Percentiles rank a stretch among this genome's conserved stretches.
These are phyloP conservation scores for Chelonus formosanus DNA, from an alignment of 2,888 invertebrate species.

Conservation along the genomic window DNA sequence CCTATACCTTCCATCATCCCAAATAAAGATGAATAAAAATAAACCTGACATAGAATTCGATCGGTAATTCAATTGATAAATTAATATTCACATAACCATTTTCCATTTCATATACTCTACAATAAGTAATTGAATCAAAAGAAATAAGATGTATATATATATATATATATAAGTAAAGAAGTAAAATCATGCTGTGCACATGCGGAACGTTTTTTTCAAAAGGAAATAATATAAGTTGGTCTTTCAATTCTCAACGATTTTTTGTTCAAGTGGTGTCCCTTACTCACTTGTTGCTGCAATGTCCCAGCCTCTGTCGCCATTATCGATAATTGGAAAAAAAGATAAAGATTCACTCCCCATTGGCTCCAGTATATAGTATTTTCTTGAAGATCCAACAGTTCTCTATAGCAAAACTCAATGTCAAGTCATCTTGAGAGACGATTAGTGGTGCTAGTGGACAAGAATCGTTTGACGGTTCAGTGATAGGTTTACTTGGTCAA, in stretches of 20 bases:
- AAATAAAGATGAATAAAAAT: no score
- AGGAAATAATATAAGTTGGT: slow-evolving; percentile 3
- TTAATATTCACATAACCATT: no score
- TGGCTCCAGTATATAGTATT: slow-evolving; percentile 4
- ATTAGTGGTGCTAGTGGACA: slow-evolving; percentile 3
- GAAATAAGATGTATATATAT: no score
- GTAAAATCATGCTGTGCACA: neutral
- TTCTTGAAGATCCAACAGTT: slow-evolving; percentile 4
- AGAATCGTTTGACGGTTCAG: slow-evolving; percentile 1
- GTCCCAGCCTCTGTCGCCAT: slow-evolving; percentile 26
- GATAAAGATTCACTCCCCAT: slow-evolving; percentile 5
- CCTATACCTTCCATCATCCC: no score
- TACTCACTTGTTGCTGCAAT: slow-evolving; percentile 34
- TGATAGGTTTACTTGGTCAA: slow-evolving; percentile 13
- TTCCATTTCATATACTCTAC: no score
- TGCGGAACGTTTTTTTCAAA: no score
- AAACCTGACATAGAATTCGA: no score
- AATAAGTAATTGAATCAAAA: no score
- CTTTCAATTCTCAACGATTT: slow-evolving; percentile 1
- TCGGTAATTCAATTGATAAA: no score
- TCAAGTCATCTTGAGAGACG: slow-evolving; percentile 1
- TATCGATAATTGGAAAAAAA: slow-evolving; percentile 33
- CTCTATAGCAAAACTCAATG: neutral
- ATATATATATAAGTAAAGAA: no score
- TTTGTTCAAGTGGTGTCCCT: slow-evolving; percentile 9